Evolutionary conservation across 2,888 invertebrate species (phyloP), one percentile per base, ranked within the genome.

Genomic region (Melinaea menophilus): DNA sequence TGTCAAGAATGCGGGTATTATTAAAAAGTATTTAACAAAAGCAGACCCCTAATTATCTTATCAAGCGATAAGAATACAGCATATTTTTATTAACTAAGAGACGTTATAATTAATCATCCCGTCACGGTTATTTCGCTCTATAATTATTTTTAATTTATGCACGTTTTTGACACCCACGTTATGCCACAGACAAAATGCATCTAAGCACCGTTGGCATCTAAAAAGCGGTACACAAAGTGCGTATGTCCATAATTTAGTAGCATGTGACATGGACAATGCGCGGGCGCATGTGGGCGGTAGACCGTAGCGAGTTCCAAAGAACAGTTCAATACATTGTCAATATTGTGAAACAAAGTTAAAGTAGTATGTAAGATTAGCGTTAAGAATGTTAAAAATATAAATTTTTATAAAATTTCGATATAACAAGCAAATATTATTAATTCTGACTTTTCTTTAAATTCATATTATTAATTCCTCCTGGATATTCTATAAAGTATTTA

Each of bases 141-240:
- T 71, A 67, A 72, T 72, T 70, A 72, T 70, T 69, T 69, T 70
- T 67, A 72, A 72, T 70, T 67, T 73, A 69, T 73, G 70, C 70
- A 67, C 68, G 69, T 70, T 68, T 70, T 68, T 57, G 69, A 71
- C 72, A 69, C 75, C 75, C 71, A 75, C 75, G 68, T 55, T 68
- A 67, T 62, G 64, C 58, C 68, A 63, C 62, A 64, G 64, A 61
- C 55, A 51, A 66, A 66, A 62, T 56, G 41, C 61, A 48, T 54
- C 60, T 31, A 45, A 37, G 35, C 31, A 55, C 37, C 48, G 33
- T 34, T 46, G 33, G 5, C 46, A 41, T 2, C 58, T 66, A 63
- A 46, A 64, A 51, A 54, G 51, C 62, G 56, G 62, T 60, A 58
- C 58, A 61, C 55, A 41, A 58, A 66, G 56, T 68, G 68, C 64